Evolutionary conservation across 2,888 invertebrate genomes (phyloP), one percentile per base, ranked within the genome.

Genomic region (Tipula vernalis): DNA sequence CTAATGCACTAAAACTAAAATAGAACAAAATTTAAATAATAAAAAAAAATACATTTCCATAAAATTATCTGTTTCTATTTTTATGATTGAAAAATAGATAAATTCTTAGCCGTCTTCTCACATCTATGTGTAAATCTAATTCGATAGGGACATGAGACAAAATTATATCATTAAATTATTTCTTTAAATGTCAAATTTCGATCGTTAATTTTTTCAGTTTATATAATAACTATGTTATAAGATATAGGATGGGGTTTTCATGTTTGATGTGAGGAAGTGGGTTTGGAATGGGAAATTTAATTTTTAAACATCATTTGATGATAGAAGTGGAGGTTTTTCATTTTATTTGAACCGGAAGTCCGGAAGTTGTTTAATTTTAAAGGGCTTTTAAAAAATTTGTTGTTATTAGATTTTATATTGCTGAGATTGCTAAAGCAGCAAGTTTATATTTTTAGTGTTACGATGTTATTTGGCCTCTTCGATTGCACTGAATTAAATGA

Each of bases 21-120:
- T 71, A 71, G 71, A 71, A 71, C 71, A 71, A 71, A 28, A 71
- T 71, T 71, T 71, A 28, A 71, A 71, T 71, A 71, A 51, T 51
- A 71, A 71, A 71, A 28, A 28, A 57, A 71, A 28, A 71, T 18
- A 8, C 15, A 71, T 71, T 28, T 71, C 71, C 71, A 71, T 71
- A 71, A 71, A 71, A 71, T 71, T 71, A 71, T 28, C 71, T 28
- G 28, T 71, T 71, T 71, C 71, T 71, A 71, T 71, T 71, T 71
- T 71, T 71, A 71, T 71, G 71, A 71, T 71, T 71, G 71, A 71
- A 71, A 71, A 71, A 71, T 71, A 71, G 71, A 71, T 71, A 71
- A 71, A 71, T 71, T 71, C 28, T 28, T 71, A 71, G 71, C 71
- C 28, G 28, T 71, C 28, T 71, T 71, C 71, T 28, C 71, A 71